Evolutionary conservation across 92 coral and sea anemone species (phyloP), one percentile per base, ranked within the genome.

Genomic region (Diadumene lineata): DNA sequence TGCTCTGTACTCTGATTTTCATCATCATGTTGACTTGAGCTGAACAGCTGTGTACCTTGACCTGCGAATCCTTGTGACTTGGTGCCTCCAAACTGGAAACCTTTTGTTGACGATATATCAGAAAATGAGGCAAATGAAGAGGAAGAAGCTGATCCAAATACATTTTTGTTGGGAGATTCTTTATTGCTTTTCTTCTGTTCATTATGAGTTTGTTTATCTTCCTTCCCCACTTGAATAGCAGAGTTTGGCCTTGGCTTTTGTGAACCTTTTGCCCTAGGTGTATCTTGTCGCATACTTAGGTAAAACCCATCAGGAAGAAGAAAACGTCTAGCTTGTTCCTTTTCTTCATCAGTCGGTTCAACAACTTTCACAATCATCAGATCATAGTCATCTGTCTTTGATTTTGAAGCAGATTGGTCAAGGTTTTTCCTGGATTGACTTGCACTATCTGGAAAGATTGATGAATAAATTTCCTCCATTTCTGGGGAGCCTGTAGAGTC

Each of bases 11-110:
- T 83, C 18, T 79, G 75, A 38, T 72, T 55, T 56, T 62, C 84
- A 9, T 81, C 80, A 3, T 60, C 62, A 16, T 43, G 30, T 28
- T 43, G 50, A 50, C 64, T 1, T 9, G 77, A 43, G 25, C 74
- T 73, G 50, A 88, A 88, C 51, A 88, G 63, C 53, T 83, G 83
- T 7, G 92, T 74, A 8, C 92, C 92, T 46, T 80, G 72, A 18
- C 92, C 92, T 19, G 83, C 65, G 69, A 88, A 88, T 23, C 83
- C 76, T 53, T 74, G 56, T 11, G 58, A 53, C 19, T 53, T 25
- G 72, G 10, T 68, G 56, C 13, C 27, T 21, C 79, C 79, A 33
- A 67, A 72, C 18, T 70, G 77, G 43, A 64, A 67, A 60, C 31
- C 70, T 21, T 38, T 30, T 17, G 75, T 65, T 26, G 81, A 30